Evolutionary conservation across 2,113 vertebrate species (phyloP), one percentile per base, ranked within the genome.

Genomic region (Oryzias javanicus): DNA sequence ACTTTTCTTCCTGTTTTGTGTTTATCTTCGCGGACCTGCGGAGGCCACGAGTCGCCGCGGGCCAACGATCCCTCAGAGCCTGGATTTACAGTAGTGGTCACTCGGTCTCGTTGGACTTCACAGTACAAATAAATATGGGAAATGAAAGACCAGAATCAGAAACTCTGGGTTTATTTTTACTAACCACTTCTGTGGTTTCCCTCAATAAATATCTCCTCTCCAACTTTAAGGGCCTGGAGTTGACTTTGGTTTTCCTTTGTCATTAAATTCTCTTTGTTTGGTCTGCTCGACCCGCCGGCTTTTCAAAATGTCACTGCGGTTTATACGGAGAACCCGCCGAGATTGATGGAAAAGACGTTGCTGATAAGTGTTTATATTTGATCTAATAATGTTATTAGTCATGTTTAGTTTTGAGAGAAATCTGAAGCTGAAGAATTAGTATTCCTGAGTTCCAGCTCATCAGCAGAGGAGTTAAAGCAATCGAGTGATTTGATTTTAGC

Each of bases 101-200:
- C 49, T 35, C 49, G 62, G 56, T 53, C 55, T 69, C 7, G 41
- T 59, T 55, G 68, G 76, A 72, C 68, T 13, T 52, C 12, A 22
- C 57, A 70, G 70, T 64, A 46, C 60, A 86, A 84, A 86, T 80
- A 86, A 87, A 83, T 82, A 79, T n/a, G 45, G 60, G 67, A 76
- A 79, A 62, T 52, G 45, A 68, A 78, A 64, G 42, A 65, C 45
- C 56, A 67, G 52, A 85, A 65, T 69, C 24, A 64, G 49, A 70
- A 78, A 60, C 46, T 58, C 54, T 55, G 35, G 3, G 66, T 85
- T 88, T 86, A 51, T 80, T 83, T 88, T 85, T 76, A 12, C 14
- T 72, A 67, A 64, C 71, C 57, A 67, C 83, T 58, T 65, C 79
- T 80, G 78, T 75, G 74, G 82, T 85, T 87, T 75, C 60, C 78